phyloP scores from a whole-genome alignment of 2,888 invertebrate species.

The Sinodicranocentrus sp. region DNA sequence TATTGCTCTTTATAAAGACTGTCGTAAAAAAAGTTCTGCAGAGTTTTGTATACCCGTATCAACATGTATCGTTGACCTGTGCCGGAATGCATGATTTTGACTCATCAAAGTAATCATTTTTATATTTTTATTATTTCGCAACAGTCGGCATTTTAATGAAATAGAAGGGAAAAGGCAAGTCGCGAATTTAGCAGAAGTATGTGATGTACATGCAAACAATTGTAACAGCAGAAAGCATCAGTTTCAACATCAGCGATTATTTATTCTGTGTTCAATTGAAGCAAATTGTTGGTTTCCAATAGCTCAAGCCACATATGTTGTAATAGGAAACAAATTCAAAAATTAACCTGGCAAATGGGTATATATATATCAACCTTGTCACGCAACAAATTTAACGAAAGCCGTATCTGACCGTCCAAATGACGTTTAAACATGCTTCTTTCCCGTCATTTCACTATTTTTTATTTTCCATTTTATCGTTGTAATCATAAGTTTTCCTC shows the following conservation, averaged over 20 bases:
- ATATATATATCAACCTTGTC: conserved; percentile 54
- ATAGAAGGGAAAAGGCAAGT: conserved; percentile 26
- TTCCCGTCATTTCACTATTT: conserved; percentile 48
- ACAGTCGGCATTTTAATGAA: conserved; percentile 46
- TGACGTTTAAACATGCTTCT: conserved; percentile 73
- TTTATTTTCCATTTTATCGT: conserved; percentile 52
- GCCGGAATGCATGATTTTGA: conserved; percentile 11
- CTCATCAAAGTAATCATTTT: conserved; percentile 6
- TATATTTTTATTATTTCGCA: conserved; percentile 4
- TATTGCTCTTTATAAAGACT: too few relatives aligned
- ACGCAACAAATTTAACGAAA: conserved; percentile 67
- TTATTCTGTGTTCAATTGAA: conserved; percentile 68
- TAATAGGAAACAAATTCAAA: conserved; percentile 74
- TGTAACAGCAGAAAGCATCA: neutral
- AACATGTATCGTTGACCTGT: too few relatives aligned
- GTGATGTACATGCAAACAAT: conserved; percentile 34
- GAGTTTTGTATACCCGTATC: too few relatives aligned
- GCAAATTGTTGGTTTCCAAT: conserved; percentile 75
- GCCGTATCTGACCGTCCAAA: conserved; percentile 58
- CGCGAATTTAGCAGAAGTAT: conserved; percentile 46
- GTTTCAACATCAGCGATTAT: conserved; percentile 39
- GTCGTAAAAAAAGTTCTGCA: too few relatives aligned
- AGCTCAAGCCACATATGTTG: conserved; percentile 70
- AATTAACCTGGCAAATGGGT: conserved; percentile 69
- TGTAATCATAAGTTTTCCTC: conserved; percentile 15